Conservation (phyloP, 2,797 vertebrate genomes). For the Cephalopachus bancanus region DNA sequence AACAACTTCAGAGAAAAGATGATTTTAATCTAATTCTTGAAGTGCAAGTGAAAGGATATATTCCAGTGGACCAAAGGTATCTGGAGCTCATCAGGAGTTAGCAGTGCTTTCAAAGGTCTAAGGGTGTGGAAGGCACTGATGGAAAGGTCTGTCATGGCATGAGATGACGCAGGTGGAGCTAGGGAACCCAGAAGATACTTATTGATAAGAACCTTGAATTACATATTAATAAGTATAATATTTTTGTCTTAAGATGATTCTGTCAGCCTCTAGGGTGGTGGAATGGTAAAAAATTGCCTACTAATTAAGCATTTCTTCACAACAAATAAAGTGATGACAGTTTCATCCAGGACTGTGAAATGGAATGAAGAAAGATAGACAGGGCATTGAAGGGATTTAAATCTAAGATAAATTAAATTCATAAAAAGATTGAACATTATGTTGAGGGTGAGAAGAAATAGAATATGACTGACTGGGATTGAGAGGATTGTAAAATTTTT, state of each 20-base stretch:
- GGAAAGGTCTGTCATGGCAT: neutral
- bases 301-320: neutral
- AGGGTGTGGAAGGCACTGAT: neutral
- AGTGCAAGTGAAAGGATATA: neutral
- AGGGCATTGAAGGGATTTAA: neutral
- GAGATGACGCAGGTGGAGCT: neutral
- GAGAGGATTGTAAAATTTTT: neutral
- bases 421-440: neutral
- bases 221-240: neutral
- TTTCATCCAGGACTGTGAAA: neutral
- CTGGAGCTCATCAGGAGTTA: neutral
- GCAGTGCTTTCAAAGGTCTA: neutral
- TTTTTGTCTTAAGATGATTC: neutral
- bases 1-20: neutral
- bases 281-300: neutral
- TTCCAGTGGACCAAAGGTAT: constrained; percentile 15
- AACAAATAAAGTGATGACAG: neutral
- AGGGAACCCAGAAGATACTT: neutral
- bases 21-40: constrained; percentile 49
- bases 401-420: neutral
- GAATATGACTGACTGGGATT: neutral
- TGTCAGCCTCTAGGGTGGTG: neutral
- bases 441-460: neutral
- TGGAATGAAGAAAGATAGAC: neutral
- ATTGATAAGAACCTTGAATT: neutral